phyloP scores from a whole-genome alignment of 2,888 invertebrate genomes.

The Nephrotoma guestfalica region DNA sequence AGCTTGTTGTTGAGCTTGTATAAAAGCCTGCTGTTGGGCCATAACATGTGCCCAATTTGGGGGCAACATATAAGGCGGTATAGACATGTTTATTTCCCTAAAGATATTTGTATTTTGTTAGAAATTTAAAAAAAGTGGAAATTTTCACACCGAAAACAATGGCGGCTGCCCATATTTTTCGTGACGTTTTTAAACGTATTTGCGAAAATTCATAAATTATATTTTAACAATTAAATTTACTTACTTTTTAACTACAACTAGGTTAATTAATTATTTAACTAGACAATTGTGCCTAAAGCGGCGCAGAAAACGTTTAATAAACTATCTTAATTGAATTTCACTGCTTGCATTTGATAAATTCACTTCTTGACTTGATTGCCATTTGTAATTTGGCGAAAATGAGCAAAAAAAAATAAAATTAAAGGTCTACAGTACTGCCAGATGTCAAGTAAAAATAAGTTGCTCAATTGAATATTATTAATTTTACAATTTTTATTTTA shows the following conservation, averaged over 20 bases:
- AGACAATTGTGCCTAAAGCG: background rate
- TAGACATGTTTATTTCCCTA: conserved; percentile 20
- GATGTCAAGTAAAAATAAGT: background rate
- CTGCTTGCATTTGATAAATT: background rate
- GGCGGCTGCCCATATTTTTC: background rate
- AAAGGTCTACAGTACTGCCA: background rate
- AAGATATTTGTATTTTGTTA: background rate
- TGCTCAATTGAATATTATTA: background rate
- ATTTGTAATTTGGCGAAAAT: background rate
- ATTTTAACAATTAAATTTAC: background rate
- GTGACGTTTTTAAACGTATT: background rate
- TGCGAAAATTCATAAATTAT: background rate
- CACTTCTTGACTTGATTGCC: background rate
- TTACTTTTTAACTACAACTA: background rate
- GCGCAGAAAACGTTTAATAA: background rate
- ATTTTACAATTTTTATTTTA: background rate
- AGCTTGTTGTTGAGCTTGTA: background rate
- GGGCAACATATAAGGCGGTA: conserved; percentile 34
- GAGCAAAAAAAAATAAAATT: background rate
- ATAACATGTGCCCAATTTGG: conserved; percentile 72
- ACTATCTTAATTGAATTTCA: background rate
- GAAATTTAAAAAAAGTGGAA: background rate
- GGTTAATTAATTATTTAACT: background rate
- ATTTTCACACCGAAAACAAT: background rate
- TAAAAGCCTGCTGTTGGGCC: conserved; percentile 66